A percentile compares a stretch with the other conserved stretches of the same genome.
Evolutionary conservation across 1,140 invertebrate species (phyloP).

Genomic region (Helicoverpa armigera): DNA sequence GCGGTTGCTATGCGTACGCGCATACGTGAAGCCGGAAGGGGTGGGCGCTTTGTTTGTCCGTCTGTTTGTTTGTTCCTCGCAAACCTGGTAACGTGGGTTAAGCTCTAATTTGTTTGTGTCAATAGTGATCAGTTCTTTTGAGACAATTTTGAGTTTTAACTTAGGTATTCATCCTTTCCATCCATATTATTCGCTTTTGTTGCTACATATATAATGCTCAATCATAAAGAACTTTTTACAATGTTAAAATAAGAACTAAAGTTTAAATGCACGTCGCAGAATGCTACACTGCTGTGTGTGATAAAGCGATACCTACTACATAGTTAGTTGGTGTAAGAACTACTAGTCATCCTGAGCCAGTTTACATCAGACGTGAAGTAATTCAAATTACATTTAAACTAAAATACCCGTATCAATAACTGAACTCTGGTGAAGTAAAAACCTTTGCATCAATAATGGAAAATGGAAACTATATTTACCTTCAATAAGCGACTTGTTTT

Average conservation of each 20-base stretch:
- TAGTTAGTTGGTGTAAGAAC: too few relatives aligned
- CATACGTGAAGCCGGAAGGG: slow-evolving; percentile 62
- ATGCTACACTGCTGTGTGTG: too few relatives aligned
- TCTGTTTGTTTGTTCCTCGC: slow-evolving; percentile 70
- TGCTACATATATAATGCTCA: too few relatives aligned
- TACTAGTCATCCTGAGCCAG: too few relatives aligned
- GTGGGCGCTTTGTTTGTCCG: slow-evolving; percentile 61
- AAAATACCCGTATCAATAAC: not conserved
- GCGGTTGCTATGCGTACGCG: slow-evolving; percentile 18
- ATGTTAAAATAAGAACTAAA: too few relatives aligned
- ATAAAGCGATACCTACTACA: too few relatives aligned
- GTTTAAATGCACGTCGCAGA: too few relatives aligned
- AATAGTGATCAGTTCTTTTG: slow-evolving; percentile 38
- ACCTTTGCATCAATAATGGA: not conserved
- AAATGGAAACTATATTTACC: not conserved
- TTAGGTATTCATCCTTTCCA: too few relatives aligned
- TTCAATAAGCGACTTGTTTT: not conserved
- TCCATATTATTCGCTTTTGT: too few relatives aligned
- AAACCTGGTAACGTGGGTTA: slow-evolving; percentile 51
- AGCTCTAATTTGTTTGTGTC: slow-evolving; percentile 53
- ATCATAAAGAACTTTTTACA: too few relatives aligned
- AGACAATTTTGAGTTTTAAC: not conserved
- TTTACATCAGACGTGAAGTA: too few relatives aligned
- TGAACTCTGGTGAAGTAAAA: not conserved
- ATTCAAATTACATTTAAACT: not conserved